Conservation (phyloP, 2,888 invertebrate species). For the Aleiodes leptofemur region DNA sequence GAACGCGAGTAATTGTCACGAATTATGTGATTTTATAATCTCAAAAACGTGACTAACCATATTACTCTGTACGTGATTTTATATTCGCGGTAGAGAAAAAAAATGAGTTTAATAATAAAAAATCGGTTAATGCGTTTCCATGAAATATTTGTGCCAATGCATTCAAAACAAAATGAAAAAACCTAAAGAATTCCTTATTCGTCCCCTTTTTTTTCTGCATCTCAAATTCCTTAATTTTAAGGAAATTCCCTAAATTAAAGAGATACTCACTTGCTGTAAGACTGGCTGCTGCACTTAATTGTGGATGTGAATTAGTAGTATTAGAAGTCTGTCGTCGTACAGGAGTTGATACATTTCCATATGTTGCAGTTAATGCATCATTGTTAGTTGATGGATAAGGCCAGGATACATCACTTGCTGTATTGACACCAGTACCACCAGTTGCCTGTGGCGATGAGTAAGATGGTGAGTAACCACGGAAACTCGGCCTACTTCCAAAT, state of each 20-base stretch:
- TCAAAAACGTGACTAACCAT: constrained; percentile 1
- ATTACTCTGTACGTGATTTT: constrained; percentile 8
- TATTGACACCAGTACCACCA: constrained; percentile 42
- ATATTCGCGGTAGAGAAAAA: neutral
- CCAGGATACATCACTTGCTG: constrained; percentile 60
- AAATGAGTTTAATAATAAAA: neutral
- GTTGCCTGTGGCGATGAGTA: constrained; percentile 63
- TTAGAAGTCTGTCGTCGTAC: constrained; percentile 54
- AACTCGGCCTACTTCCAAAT: constrained; percentile 73
- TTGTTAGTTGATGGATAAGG: constrained; percentile 57
- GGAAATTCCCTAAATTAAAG: neutral
- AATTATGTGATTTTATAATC: constrained; percentile 20
- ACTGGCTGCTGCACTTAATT: constrained; percentile 82
- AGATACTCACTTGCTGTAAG: constrained; percentile 83
- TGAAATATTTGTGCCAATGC: constrained; percentile 24
- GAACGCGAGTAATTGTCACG: constrained; percentile 28
- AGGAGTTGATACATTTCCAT: constrained; percentile 56
- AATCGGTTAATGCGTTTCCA: neutral
- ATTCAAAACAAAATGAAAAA: neutral
- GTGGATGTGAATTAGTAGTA: constrained; percentile 64
- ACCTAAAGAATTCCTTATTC: neutral
- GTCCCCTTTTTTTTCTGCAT: too few relatives aligned
- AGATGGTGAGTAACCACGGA: constrained; percentile 67
- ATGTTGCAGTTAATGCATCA: constrained; percentile 59
- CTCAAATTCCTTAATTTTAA: too few relatives aligned